Conservation (phyloP, 2,113 vertebrate species). For the Cebidichthys violaceus region DNA sequence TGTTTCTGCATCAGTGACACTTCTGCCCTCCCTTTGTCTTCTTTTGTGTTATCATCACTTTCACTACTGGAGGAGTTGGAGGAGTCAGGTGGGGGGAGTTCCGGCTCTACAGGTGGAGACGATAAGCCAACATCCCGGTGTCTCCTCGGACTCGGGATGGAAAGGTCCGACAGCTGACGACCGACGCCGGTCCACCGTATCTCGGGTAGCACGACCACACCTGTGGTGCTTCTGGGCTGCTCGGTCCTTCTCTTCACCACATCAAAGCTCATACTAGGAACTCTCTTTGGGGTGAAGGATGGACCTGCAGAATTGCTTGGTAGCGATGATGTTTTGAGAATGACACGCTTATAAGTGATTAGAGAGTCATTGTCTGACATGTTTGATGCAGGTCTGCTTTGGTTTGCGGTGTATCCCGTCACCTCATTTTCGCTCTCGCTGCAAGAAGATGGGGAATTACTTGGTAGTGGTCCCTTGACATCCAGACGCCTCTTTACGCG, state of each 20-base stretch:
- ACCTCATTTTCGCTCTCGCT: slow-evolving; percentile 34
- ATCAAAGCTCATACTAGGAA: slow-evolving; percentile 27
- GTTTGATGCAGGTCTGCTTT: slow-evolving; percentile 21
- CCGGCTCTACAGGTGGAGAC: background rate
- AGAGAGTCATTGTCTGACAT: slow-evolving; percentile 23
- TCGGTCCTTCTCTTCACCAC: slow-evolving; percentile 14
- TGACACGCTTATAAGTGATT: slow-evolving; percentile 64
- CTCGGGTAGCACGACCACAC: slow-evolving; percentile 27
- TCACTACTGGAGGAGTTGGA: slow-evolving; percentile 11
- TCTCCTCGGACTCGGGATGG: slow-evolving; percentile 23
- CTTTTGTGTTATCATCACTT: slow-evolving; percentile 12
- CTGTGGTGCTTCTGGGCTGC: background rate
- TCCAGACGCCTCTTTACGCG: slow-evolving; percentile 25
- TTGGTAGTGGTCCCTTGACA: slow-evolving; percentile 45
- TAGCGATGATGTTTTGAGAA: slow-evolving; percentile 51
- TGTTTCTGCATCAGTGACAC: slow-evolving; percentile 22
- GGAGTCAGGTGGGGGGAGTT: background rate
- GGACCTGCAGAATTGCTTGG: background rate
- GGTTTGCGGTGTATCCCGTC: background rate
- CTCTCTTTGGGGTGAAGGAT: background rate
- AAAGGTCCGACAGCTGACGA: slow-evolving; percentile 22
- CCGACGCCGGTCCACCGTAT: slow-evolving; percentile 50
- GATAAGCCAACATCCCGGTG: background rate
- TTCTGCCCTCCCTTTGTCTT: slow-evolving; percentile 22
- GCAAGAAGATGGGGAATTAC: slow-evolving; percentile 21